These are phyloP conservation scores for Chaetorhynchus papuensis DNA, from an alignment of 2,113 vertebrate species.

Conservation along the genomic window DNA sequence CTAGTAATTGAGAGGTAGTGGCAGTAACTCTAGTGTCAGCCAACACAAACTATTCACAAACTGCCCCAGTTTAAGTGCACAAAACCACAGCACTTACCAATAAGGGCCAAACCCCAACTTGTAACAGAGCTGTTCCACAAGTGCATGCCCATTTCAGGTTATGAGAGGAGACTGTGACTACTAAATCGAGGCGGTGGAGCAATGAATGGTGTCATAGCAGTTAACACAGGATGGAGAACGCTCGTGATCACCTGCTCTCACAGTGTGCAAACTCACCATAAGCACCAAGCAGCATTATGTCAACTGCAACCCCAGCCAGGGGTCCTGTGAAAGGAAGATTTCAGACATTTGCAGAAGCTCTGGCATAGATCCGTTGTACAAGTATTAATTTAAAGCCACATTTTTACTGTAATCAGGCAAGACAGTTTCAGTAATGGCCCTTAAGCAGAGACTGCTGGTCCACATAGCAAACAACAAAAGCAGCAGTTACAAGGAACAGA, in stretches of 20 bases:
- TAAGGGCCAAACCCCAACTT: neutral
- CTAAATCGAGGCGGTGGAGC: neutral
- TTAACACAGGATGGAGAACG: neutral
- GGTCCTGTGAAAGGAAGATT: neutral
- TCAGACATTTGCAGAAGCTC: conserved; percentile 16
- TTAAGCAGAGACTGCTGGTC: neutral
- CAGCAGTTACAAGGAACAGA: neutral
- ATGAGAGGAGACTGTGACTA: neutral
- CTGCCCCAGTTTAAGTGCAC: neutral
- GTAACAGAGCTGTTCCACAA: neutral
- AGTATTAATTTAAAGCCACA: neutral
- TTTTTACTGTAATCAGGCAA: conserved; percentile 27
- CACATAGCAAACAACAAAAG: neutral
- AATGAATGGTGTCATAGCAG: neutral
- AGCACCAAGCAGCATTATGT: neutral
- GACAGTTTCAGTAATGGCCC: neutral
- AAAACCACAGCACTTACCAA: neutral
- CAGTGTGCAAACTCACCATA: neutral
- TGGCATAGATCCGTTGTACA: neutral
- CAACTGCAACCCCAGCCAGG: neutral
- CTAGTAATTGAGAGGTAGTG: conserved; percentile 31
- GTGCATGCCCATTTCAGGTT: neutral
- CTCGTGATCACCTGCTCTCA: neutral
- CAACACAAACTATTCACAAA: neutral
- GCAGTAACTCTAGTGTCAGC: conserved; percentile 7